Evolutionary conservation across 2,113 vertebrate species (phyloP).

Genomic region (Nesogale talazaci): DNA sequence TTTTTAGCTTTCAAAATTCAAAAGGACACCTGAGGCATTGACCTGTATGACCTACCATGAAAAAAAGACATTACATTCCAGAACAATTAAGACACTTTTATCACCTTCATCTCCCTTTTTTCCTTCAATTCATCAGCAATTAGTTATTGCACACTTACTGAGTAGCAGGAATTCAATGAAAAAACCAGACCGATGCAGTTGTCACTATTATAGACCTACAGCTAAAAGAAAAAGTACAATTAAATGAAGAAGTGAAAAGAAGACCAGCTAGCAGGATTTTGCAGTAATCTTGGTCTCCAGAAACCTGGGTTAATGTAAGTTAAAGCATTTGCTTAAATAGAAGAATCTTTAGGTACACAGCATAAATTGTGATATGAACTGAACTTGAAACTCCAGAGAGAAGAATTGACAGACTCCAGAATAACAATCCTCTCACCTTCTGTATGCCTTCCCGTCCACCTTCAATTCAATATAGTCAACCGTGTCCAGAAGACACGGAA

Average conservation of each 20-base stretch:
- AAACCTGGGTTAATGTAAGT: neutral
- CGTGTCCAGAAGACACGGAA: neutral
- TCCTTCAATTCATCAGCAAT: neutral
- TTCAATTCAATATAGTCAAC: neutral
- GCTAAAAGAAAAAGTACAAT: conserved; percentile 12
- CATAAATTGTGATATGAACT: neutral
- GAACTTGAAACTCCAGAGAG: neutral
- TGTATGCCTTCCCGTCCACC: neutral
- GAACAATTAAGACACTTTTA: neutral
- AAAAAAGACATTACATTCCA: neutral
- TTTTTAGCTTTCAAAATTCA: neutral
- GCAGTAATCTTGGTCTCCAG: neutral
- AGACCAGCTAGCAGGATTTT: neutral
- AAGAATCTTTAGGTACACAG: neutral
- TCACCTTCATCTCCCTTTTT: neutral
- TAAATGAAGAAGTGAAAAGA: neutral
- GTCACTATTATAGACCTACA: neutral
- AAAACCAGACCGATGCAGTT: neutral
- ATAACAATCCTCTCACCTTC: neutral
- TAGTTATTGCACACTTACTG: neutral
- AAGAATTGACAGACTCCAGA: neutral
- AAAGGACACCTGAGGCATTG: neutral
- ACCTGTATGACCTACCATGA: neutral
- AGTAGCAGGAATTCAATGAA: neutral
- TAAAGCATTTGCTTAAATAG: neutral